phyloP scores from a whole-genome alignment of 2,797 vertebrate genomes.

The Falco naumanni region DNA sequence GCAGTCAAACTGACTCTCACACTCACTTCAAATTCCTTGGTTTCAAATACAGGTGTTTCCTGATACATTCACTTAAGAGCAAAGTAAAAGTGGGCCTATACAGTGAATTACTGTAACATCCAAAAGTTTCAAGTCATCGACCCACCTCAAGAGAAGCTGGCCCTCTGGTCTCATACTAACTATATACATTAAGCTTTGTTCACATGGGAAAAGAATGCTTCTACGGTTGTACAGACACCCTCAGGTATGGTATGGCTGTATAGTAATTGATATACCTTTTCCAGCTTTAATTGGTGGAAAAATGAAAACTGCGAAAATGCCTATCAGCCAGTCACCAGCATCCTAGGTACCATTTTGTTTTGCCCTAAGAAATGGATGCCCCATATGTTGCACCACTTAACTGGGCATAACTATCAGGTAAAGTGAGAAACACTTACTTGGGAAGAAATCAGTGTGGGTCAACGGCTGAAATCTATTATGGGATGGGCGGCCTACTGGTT shows the following conservation, averaged over 20 bases:
- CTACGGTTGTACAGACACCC: not conserved
- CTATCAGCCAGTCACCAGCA: not conserved
- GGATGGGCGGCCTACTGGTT: not conserved
- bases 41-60: not conserved
- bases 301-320: not conserved
- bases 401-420: not conserved
- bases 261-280: not conserved
- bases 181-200: not conserved
- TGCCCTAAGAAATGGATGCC: not conserved
- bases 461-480: not conserved
- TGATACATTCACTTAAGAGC: not conserved
- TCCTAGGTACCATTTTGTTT: not conserved
- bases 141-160: not conserved
- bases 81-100: not conserved
- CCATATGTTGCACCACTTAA: not conserved
- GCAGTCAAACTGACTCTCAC: fast-evolving
- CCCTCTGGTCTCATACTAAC: not conserved
- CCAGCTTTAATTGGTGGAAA: not conserved
- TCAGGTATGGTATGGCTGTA: not conserved
- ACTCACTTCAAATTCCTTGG: not conserved
- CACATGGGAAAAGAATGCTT: not conserved
- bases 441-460: not conserved
- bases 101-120: not conserved
- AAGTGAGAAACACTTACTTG: not conserved
- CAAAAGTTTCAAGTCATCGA: not conserved